phyloP scores from a whole-genome alignment of 2,113 vertebrate genomes.

The Amia ocellicauda region DNA sequence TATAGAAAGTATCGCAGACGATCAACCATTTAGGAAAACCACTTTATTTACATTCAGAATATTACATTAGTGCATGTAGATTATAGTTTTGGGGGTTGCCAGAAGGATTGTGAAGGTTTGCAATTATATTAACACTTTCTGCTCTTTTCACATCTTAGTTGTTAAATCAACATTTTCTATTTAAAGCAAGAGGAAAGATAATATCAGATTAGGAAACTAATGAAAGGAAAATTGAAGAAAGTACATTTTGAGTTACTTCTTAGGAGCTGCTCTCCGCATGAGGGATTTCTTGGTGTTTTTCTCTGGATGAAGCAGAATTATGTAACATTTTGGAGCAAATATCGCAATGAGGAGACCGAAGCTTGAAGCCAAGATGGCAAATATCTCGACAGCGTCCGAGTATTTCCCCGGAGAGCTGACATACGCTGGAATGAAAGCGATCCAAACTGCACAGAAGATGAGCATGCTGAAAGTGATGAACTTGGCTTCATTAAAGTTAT shows the following conservation, averaged over 20 bases:
- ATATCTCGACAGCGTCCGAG: background rate
- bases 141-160: no score
- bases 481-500: slow-evolving; percentile 57
- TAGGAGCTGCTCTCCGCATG: background rate
- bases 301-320: background rate
- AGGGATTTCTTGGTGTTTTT: background rate
- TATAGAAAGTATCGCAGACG: no score
- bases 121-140: no score
- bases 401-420: no score
- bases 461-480: slow-evolving; percentile 45
- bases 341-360: background rate
- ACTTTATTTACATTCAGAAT: no score
- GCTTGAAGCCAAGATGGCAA: slow-evolving; percentile 2
- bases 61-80: no score
- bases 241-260: background rate
- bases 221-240: background rate
- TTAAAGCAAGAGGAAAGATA: no score
- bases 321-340: slow-evolving; percentile 1
- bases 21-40: no score
- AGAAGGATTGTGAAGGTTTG: no score
- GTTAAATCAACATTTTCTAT: no score
- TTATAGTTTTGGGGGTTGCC: no score
- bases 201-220: no score
- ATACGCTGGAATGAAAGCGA: slow-evolving; percentile 1
- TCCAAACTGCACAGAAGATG: slow-evolving; percentile 4